A percentile compares a stretch with the other conserved stretches of the same genome.
Evolutionary conservation across 2,797 vertebrate genomes (phyloP).

Genomic region (Labroides dimidiatus): DNA sequence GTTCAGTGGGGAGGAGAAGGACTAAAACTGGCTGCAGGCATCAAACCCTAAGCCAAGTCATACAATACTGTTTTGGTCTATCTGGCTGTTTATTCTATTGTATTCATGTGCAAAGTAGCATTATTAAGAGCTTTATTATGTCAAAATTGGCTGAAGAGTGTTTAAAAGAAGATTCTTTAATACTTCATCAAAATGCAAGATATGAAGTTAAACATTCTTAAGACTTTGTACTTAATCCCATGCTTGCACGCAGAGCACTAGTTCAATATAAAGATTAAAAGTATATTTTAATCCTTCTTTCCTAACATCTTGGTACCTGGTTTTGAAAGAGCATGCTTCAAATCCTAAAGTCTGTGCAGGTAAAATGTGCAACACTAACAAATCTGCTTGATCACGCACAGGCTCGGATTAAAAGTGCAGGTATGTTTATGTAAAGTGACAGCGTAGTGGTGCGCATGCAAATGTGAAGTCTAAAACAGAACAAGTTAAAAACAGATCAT

Average conservation of each 20-base stretch:
- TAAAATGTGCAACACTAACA: conserved; percentile 29
- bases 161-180: no score
- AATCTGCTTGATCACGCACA: conserved; percentile 25
- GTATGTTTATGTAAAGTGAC: conserved; percentile 23
- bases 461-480: conserved; percentile 17
- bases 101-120: conserved; percentile 15
- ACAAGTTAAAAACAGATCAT: conserved; percentile 10
- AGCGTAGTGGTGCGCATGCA: conserved; percentile 12
- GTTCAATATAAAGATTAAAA: conserved; percentile 26
- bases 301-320: conserved; percentile 35
- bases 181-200: neutral
- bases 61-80: conserved; percentile 4
- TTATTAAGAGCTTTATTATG: neutral
- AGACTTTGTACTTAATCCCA: conserved; percentile 20
- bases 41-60: conserved; percentile 15
- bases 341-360: conserved; percentile 43
- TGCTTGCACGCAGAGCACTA: neutral
- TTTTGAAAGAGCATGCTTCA: conserved; percentile 25
- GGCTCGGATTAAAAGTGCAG: conserved; percentile 11
- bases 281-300: conserved; percentile 39
- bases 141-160: no score
- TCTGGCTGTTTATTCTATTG: conserved; percentile 3
- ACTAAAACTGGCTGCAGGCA: conserved; percentile 34
- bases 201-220: neutral
- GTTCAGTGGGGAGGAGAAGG: conserved; percentile 38